Base-by-base conservation (phyloP, 2,888 invertebrate species). In the Apotomis capreana region DNA sequence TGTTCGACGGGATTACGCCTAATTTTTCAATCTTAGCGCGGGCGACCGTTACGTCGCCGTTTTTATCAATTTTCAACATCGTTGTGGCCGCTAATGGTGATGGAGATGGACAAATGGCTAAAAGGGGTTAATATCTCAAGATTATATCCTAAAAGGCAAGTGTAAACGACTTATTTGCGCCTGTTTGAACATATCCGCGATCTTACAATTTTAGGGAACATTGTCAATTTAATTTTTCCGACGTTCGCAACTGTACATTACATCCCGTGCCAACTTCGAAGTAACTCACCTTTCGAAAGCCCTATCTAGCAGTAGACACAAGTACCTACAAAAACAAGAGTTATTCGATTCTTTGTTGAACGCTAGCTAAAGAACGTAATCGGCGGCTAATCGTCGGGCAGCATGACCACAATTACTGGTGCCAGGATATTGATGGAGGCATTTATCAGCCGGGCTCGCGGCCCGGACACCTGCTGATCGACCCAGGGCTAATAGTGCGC, bases 401-500 rank as follows among this genome's bases (percentile, higher is more conserved):
- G 74, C 86, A 84, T 83, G 86, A 81, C 84, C 87, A 84, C 89
- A 86, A 88, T 89, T 86, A 88, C 81, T 83, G 82, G 81, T 79
- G 80, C 74, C 78, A 78, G 79, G 71, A 81, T 89, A 90, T 90
- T 91, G 89, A 91, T 92, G 89, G 89, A 76, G 83, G 80, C 87
- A 92, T 92, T 89, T 88, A 92, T 93, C 92, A 91, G 26, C 26
- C 86, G 87, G 84, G 87, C 88, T 89, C 86, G 26, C 26, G 84
- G 87, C 40, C 80, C 85, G 92, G 87, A 90, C 93, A 90, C 92
- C 93, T 90, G 92, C 92, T 92, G 92, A 86, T 90, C 57, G 59
- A 6, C 36, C 44, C 46, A 46, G 58, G 55, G 44, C 61, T 69
- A 69, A 69, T 69, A 37, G 51, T 60, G 26, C 58, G 36, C 51